Evolutionary conservation across 2,113 vertebrate genomes (phyloP), one percentile per base, ranked within the genome.

Genomic region (Callopanchax toddi): DNA sequence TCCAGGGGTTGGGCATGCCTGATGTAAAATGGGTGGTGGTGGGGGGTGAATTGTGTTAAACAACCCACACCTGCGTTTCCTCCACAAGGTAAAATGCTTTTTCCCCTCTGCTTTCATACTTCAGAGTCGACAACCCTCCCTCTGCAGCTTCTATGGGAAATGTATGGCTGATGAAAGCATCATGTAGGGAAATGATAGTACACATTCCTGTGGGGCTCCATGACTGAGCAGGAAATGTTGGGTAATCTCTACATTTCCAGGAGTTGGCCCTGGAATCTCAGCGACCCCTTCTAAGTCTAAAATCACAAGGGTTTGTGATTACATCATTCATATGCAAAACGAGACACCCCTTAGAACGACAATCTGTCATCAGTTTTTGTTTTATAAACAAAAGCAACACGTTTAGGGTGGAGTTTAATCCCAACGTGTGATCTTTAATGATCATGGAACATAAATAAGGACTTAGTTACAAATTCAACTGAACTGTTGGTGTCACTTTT

Each of bases 21-120:
- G 44, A 52, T 54, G 37, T 65, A 63, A 60, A 76, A 75, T 29
- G 4, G 43, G 32, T 44, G 66, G 25, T 22, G 67, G 32, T 44
- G 54, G 42, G 32, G 17, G 64, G 58, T 77, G 10, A 67, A 74
- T 72, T 70, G 60, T 37, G 37, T 39, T 64, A 79, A 78, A 80
- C 67, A 71, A 44, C 65, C 56, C 68, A 49, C 64, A 50, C 62
- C 43, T 60, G 44, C 57, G 60, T 71, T 51, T 25, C 40, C 46
- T 55, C 18, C 39, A 43, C 21, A 40, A 2, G n/a, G 20, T 29
- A 39, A 26, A 39, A 48, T 66, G 37, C 29, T 59, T 70, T 44
- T 62, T 62, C 25, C n/a, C 40, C 37, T 67, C 29, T 68, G 55
- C 23, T 29, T 9, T 62, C 22, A 1, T 46, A 53, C 52, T 32